These are phyloP conservation scores for Vimba vimba DNA, from an alignment of 2,113 vertebrate species.

Conservation along the genomic window DNA sequence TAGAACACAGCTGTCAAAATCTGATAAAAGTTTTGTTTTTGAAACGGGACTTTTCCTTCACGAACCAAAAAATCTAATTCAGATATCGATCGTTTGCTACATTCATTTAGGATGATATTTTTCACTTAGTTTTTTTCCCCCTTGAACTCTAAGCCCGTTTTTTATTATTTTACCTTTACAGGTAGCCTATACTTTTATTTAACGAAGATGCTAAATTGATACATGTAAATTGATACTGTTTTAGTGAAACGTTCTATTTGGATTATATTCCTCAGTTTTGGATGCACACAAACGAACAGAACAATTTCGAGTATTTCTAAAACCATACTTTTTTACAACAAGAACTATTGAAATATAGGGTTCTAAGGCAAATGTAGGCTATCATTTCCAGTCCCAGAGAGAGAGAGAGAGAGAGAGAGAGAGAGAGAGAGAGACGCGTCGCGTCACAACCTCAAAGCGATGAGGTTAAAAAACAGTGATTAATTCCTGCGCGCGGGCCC, in stretches of 20 bases:
- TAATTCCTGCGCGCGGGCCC: constrained; percentile 89
- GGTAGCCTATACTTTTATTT: background rate
- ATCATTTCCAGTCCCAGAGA: constrained; percentile 69
- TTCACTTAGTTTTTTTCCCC: background rate
- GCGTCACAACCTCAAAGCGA: constrained; percentile 80
- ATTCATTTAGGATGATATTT: background rate
- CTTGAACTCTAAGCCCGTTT: background rate
- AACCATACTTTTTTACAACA: too few species aligned
- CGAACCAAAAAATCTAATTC: background rate
- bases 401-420: background rate
- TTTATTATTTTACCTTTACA: background rate
- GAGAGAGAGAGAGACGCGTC: constrained; percentile 51
- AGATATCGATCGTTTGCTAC: background rate
- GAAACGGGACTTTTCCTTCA: background rate
- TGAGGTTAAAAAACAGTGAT: constrained; percentile 91
- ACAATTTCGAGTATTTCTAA: background rate
- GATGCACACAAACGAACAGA: background rate
- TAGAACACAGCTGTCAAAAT: background rate
- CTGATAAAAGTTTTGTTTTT: background rate
- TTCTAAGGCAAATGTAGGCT: constrained; percentile 71
- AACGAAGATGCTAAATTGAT: background rate
- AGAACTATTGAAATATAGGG: constrained; percentile 45
- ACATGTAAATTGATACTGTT: too few species aligned
- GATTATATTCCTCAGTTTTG: background rate
- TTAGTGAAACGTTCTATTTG: too few species aligned